These are phyloP conservation scores for Meloe dianella DNA, from an alignment of 2,888 invertebrate genomes.

Conservation along the genomic window DNA sequence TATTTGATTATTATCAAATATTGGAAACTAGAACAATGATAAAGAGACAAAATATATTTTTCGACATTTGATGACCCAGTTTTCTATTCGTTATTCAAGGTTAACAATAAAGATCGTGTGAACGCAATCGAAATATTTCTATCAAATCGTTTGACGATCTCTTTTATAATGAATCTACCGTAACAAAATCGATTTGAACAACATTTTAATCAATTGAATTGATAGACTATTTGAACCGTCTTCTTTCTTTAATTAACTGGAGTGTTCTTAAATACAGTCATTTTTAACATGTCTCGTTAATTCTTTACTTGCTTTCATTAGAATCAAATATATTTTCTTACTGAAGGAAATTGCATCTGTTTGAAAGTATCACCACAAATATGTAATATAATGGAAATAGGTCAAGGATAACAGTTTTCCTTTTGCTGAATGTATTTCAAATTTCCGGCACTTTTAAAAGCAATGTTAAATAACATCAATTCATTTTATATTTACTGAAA, in stretches of 20 bases:
- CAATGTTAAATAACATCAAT: background rate
- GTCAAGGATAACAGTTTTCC: background rate
- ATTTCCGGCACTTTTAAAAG: background rate
- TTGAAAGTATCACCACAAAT: background rate
- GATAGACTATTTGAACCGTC: no score
- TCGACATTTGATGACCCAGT: background rate
- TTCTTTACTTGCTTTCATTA: no score
- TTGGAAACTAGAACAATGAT: background rate
- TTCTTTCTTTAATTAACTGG: no score
- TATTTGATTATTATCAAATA: background rate
- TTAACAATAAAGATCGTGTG: background rate
- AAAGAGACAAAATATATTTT: background rate
- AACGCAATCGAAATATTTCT: no score
- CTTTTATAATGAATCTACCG: no score
- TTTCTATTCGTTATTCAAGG: background rate
- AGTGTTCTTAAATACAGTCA: no score
- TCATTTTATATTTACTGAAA: no score
- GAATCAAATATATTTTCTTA: no score
- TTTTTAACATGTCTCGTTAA: no score
- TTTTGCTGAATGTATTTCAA: background rate
- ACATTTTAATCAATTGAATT: no score
- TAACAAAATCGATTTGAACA: no score
- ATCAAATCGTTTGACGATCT: no score
- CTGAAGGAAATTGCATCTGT: background rate
- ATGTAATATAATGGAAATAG: background rate